Conservation (phyloP, 2,797 vertebrate species). For the Siniperca obscura region DNA sequence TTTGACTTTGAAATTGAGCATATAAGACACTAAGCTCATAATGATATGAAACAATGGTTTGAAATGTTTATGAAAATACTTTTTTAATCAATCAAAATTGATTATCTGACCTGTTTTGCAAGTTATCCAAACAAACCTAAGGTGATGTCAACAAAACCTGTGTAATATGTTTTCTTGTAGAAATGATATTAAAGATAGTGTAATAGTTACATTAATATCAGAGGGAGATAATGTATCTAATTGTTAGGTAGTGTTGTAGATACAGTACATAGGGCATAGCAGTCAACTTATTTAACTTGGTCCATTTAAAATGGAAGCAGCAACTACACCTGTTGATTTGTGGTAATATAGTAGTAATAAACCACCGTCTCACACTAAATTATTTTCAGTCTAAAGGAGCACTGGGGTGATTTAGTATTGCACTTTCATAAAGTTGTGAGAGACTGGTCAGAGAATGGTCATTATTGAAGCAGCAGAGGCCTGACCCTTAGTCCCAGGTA, state of each 20-base stretch:
- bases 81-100: not conserved
- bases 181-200: conserved; percentile 2
- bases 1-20: conserved; percentile 32
- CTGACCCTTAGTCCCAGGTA: not conserved
- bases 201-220: conserved; percentile 11
- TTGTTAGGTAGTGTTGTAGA: not conserved
- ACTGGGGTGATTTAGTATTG: not conserved
- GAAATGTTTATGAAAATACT: not conserved
- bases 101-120: not conserved
- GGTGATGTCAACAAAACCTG: not conserved
- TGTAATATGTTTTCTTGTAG: conserved; percentile 22
- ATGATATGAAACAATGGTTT: not conserved
- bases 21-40: conserved; percentile 6
- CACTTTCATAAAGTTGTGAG: not conserved
- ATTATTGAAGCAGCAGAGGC: not conserved
- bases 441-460: not conserved
- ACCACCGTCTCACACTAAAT: not conserved
- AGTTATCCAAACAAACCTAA: no score
- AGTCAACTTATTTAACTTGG: not conserved
- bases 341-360: not conserved
- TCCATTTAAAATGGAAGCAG: not conserved
- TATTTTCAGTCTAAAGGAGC: not conserved
- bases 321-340: not conserved
- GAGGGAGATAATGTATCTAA: not conserved
- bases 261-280: not conserved